These are phyloP conservation scores for Elephas maximus DNA, from an alignment of 2,113 vertebrate species.

Conservation along the genomic window DNA sequence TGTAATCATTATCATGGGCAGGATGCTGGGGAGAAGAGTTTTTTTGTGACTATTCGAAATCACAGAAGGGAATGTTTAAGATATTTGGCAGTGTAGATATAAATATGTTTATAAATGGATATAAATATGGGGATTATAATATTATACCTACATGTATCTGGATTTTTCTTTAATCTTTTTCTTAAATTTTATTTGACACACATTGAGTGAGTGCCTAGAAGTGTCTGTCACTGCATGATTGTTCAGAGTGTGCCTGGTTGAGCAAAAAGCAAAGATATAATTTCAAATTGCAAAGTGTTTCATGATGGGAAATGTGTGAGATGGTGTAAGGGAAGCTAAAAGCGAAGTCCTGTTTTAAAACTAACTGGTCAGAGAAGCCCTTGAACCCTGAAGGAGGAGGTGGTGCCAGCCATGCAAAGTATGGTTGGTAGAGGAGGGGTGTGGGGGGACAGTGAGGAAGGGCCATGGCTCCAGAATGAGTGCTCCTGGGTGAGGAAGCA, in stretches of 20 bases:
- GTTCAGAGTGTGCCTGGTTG: not conserved
- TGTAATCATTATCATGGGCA: not conserved
- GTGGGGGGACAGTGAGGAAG: not conserved
- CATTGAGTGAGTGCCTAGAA: not conserved
- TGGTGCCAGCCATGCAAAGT: not conserved
- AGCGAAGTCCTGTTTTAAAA: constrained; percentile 19
- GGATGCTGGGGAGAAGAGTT: not conserved
- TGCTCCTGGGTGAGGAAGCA: not conserved
- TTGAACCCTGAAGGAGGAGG: not conserved
- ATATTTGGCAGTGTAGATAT: constrained; percentile 16
- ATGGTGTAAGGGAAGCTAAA: not conserved
- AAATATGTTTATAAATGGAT: constrained; percentile 10
- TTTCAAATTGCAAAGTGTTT: not conserved
- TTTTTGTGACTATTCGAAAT: constrained; percentile 46
- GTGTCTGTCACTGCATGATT: not conserved
- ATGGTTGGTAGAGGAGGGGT: not conserved
- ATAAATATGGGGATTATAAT: constrained; percentile 36
- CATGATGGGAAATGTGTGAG: constrained; percentile 24
- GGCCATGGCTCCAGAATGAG: not conserved
- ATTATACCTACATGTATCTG: constrained; percentile 37
- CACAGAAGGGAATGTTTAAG: not conserved
- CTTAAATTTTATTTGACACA: constrained; percentile 50
- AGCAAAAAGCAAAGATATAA: not conserved
- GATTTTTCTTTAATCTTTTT: constrained; percentile 3
- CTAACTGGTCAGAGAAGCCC: not conserved